Evolutionary conservation across 2,888 invertebrate species (phyloP), one percentile per base, ranked within the genome.

Genomic region (Bellardia bayeri): DNA sequence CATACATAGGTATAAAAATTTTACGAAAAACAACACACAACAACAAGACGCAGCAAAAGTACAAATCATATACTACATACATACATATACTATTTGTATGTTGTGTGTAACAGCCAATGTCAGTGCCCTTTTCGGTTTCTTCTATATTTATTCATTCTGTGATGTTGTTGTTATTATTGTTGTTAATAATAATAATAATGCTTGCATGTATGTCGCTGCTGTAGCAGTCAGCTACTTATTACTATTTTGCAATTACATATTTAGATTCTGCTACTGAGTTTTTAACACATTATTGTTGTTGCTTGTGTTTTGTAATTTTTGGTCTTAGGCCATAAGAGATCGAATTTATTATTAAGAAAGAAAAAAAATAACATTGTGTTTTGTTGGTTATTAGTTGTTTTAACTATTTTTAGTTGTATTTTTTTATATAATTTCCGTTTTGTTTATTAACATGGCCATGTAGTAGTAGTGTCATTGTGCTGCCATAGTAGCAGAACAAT

Each of bases 71-170:
- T 33, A n/a, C 40, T 56, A n/a, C 9, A 56, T 14, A 3, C n/a
- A 14, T 58, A 23, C 37, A 23, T 64, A 33, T 64, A 23, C 23
- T 23, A 51, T 63, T 23, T 76, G 45, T 58, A 23, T 23, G 23
- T 37, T 49, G 45, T 66, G 33, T 64, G 42, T 45, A 54, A 58
- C 51, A 16, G 6, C 54, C 87, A 87, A 87, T 87, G 87, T 87
- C 87, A 87, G 87, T 87, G 87, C 87, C 87, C 87, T 87, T 87
- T 86, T 87, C 78, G 49, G 64, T 56, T 69, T 58, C 14, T 68
- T 30, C 56, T 58, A 74, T 75, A 82, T 30, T 64, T 64, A 40
- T 30, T 49, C 49, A 64, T 79, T 72, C 45, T 86, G 82, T 79
- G 68, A 66, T 30, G 14, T 37, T 56, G 56, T 45, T 13, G 45